Conservation (phyloP, 2,113 vertebrate genomes). For the Actinemys pallida region DNA sequence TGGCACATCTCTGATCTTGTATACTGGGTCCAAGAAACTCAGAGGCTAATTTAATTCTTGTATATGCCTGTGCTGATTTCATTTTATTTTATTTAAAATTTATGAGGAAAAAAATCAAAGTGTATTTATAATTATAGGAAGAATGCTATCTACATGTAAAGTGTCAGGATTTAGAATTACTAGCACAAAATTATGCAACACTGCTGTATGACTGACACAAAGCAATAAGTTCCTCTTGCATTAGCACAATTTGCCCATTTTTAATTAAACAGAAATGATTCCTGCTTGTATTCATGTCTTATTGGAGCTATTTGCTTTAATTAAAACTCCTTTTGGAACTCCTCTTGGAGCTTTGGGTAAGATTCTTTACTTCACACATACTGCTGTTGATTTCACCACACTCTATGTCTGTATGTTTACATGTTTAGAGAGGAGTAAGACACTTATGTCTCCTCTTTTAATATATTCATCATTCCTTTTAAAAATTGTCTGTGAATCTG, state of each 20-base stretch:
- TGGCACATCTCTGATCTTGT: neutral
- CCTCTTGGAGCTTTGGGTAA: neutral
- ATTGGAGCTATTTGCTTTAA: neutral
- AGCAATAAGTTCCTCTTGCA: neutral
- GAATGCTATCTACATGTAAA: neutral
- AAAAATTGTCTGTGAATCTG: neutral
- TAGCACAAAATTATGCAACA: neutral
- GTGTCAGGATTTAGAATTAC: neutral
- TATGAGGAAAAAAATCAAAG: neutral
- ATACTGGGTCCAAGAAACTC: neutral
- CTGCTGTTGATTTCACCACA: neutral
- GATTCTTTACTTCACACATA: neutral
- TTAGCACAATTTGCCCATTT: neutral
- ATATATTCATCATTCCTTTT: neutral
- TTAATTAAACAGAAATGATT: neutral
- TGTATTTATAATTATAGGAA: neutral
- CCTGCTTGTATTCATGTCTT: neutral
- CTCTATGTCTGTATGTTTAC: neutral
- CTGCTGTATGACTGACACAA: neutral
- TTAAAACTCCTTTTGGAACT: neutral
- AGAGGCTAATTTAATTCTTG: neutral
- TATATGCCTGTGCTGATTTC: neutral
- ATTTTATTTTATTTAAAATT: neutral
- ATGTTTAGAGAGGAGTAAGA: neutral
- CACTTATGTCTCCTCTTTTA: neutral